Evolutionary conservation across 2,888 invertebrate genomes (phyloP).

Genomic region (Keiferia lycopersicella): DNA sequence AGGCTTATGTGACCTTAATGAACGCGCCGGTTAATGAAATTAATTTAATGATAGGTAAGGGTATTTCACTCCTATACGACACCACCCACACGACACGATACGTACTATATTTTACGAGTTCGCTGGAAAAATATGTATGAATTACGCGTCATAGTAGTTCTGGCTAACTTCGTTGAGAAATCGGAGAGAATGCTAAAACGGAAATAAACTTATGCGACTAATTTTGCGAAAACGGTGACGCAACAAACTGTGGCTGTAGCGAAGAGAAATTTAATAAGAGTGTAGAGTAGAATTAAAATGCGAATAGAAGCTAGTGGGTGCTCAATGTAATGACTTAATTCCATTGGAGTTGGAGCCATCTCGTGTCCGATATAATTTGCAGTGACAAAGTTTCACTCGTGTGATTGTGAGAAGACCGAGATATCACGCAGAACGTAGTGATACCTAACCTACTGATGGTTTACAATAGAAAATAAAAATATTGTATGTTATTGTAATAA

Average conservation of each 20-base stretch:
- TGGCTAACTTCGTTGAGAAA: too few species aligned
- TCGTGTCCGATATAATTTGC: slow-evolving; percentile 14
- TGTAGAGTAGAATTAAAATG: slow-evolving; percentile 8
- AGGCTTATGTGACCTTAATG: background rate
- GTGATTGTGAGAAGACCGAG: too few species aligned
- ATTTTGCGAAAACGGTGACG: background rate
- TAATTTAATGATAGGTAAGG: too few species aligned
- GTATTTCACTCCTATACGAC: too few species aligned
- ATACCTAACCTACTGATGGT: background rate
- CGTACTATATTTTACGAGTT: too few species aligned
- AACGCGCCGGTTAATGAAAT: too few species aligned
- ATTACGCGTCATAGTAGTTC: too few species aligned
- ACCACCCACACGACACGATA: too few species aligned
- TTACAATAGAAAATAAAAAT: too few species aligned
- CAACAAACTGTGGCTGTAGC: background rate
- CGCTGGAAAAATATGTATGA: too few species aligned
- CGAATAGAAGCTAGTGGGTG: background rate
- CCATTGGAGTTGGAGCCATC: background rate
- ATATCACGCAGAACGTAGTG: slow-evolving; percentile 1
- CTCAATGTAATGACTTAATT: slow-evolving; percentile 5
- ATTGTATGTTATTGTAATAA: too few species aligned
- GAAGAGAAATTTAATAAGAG: slow-evolving; percentile 6
- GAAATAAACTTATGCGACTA: background rate
- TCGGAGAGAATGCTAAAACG: background rate
- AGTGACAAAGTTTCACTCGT: slow-evolving; percentile 25